Percentiles rank a stretch among this genome's conserved stretches.
phyloP scores from a whole-genome alignment of 2,113 vertebrate genomes.

The Natator depressus region DNA sequence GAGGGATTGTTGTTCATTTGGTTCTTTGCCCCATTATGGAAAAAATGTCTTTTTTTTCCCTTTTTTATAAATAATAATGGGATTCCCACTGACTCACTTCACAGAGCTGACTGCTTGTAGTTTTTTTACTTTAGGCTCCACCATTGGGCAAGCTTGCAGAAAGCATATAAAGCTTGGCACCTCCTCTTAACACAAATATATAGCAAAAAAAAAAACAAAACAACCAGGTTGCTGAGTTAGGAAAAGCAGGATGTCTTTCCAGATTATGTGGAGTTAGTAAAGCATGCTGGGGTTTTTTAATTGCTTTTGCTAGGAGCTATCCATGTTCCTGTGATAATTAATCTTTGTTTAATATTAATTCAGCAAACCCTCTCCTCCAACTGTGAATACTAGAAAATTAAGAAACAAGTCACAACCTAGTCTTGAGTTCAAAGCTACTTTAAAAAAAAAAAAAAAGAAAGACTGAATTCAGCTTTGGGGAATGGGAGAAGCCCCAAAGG shows the following conservation, averaged over 20 bases:
- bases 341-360: constrained; percentile 46
- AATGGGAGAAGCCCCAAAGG: constrained; percentile 46
- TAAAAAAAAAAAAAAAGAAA: constrained; percentile 42
- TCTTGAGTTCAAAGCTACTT: constrained; percentile 52
- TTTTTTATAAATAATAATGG: not conserved
- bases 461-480: constrained; percentile 59
- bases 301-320: constrained; percentile 44
- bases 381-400: constrained; percentile 7
- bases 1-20: not conserved
- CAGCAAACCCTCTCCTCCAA: constrained; percentile 16
- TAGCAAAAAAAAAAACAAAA: not conserved
- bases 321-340: constrained; percentile 16
- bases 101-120: not conserved
- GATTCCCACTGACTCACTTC: not conserved
- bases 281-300: not conserved
- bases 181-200: not conserved
- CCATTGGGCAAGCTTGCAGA: not conserved
- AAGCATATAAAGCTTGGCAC: fast-evolving
- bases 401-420: constrained; percentile 49
- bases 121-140: not conserved
- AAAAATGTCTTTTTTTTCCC: not conserved
- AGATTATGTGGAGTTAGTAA: not conserved
- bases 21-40: not conserved
- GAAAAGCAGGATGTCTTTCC: not conserved
- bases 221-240: not conserved